Conservation (phyloP, 2,113 vertebrate species). For the Albula glossodonta region DNA sequence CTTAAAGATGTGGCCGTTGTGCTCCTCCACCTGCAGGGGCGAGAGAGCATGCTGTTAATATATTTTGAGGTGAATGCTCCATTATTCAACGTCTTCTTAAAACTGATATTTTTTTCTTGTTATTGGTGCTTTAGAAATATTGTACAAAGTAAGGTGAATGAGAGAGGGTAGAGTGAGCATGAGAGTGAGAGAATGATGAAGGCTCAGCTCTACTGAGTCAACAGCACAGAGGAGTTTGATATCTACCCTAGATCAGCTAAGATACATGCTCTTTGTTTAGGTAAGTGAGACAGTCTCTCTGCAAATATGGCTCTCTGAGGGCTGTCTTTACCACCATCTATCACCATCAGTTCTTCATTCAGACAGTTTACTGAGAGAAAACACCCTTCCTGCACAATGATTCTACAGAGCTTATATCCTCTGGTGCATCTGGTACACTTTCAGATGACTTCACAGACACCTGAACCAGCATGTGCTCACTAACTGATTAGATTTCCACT, state of each 20-base stretch:
- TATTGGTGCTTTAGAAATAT: too few relatives aligned
- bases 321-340: too few relatives aligned
- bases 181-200: not conserved
- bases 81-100: too few relatives aligned
- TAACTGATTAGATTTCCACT: too few relatives aligned
- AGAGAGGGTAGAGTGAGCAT: too few relatives aligned
- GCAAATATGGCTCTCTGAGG: too few relatives aligned
- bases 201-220: not conserved
- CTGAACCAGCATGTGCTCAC: too few relatives aligned
- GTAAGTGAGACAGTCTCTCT: too few relatives aligned
- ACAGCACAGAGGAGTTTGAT: not conserved
- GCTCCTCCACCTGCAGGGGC: slow-evolving; percentile 86
- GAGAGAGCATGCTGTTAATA: not conserved
- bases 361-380: not conserved
- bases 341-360: not conserved
- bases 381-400: not conserved
- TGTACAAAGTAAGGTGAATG: too few relatives aligned
- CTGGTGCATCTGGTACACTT: not conserved
- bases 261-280: not conserved
- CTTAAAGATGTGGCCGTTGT: slow-evolving; percentile 98
- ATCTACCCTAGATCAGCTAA: not conserved
- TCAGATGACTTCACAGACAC: not conserved
- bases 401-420: not conserved
- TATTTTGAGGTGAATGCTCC: too few relatives aligned
- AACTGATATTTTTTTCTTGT: too few relatives aligned